A percentile compares a stretch with the other conserved stretches of the same genome.
Conservation (phyloP, 1,140 invertebrate species). For the Cotesia typhae region DNA sequence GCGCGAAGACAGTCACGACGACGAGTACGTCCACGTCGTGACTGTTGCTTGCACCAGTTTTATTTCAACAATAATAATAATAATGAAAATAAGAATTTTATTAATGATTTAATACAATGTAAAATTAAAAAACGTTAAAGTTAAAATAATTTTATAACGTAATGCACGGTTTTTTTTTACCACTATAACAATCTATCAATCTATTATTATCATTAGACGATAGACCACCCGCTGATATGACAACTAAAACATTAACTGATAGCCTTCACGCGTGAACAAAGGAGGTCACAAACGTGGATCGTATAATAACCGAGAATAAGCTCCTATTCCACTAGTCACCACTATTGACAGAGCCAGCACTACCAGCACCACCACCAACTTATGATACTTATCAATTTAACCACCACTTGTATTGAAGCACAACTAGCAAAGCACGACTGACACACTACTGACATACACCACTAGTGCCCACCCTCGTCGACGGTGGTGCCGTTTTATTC, state of each 20-base stretch:
- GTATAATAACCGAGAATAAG: constrained; percentile 10
- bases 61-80: neutral
- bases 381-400: constrained; percentile 44
- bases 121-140: neutral
- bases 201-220: neutral
- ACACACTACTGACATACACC: no score
- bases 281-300: constrained; percentile 26
- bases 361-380: neutral
- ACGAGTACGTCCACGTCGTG: constrained; percentile 11
- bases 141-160: no score
- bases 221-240: neutral
- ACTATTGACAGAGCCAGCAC: constrained; percentile 15
- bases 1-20: constrained; percentile 14
- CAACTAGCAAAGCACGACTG: no score
- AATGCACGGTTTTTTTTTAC: no score
- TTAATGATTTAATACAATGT: neutral
- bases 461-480: neutral
- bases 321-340: constrained; percentile 13
- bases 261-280: constrained; percentile 30
- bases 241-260: neutral
- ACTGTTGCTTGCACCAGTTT: neutral
- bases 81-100: neutral
- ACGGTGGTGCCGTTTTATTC: constrained; percentile 4
- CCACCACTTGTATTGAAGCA: constrained; percentile 11
- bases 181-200: neutral